Evolutionary conservation across 53 echinoderm and acorn worm species (phyloP).

Genomic region (Stichopus horrens): DNA sequence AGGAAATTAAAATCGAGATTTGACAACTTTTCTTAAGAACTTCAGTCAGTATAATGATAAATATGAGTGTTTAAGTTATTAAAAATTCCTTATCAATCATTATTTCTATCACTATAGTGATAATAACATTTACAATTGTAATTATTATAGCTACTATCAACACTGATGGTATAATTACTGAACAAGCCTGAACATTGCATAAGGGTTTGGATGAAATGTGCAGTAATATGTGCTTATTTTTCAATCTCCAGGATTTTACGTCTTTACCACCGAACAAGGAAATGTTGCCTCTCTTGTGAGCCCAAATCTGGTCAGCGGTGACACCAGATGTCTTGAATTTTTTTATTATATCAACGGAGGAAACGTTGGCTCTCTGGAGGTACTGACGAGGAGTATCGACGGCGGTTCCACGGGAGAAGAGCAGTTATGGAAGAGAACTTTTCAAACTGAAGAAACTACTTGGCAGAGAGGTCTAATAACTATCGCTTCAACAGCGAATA

Average conservation of each 20-base stretch:
- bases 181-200: too few species aligned
- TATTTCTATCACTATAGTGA: too few species aligned
- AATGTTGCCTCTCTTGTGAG: constrained; percentile 13
- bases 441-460: neutral
- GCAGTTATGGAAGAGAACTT: neutral
- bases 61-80: too few species aligned
- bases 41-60: too few species aligned
- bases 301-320: constrained; percentile 16
- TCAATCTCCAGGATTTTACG: constrained; percentile 39
- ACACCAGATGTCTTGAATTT: constrained; percentile 50
- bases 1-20: too few species aligned
- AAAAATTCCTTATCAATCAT: too few species aligned
- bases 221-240: too few species aligned
- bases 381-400: neutral
- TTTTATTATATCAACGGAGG: constrained; percentile 60
- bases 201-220: too few species aligned
- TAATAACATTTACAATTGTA: too few species aligned
- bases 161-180: too few species aligned
- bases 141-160: too few species aligned
- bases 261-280: constrained; percentile 18
- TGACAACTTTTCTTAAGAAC: too few species aligned
- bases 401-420: neutral
- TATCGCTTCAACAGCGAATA: neutral
- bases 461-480: constrained; percentile 24
- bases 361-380: constrained; percentile 44